Evolutionary conservation across 2,888 invertebrate genomes (phyloP).

Genomic region (Octodonta nipae): DNA sequence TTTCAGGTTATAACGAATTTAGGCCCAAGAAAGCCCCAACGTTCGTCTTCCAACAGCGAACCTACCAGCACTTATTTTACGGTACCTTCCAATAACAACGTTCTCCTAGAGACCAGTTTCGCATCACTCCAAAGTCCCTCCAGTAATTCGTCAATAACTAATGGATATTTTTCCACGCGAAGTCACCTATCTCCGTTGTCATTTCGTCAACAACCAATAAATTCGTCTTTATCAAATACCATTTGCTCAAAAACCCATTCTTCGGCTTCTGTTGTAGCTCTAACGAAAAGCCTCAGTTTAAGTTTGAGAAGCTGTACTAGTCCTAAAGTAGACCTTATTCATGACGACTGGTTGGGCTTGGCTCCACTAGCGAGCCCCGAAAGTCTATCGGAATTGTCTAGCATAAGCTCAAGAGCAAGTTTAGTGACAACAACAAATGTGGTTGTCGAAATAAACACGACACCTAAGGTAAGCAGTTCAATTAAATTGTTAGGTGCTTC

Average conservation of each 20-base stretch:
- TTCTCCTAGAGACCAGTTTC: constrained; percentile 64
- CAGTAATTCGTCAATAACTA: constrained; percentile 31
- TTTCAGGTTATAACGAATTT: constrained; percentile 60
- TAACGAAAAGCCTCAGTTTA: constrained; percentile 22
- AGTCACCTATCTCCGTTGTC: constrained; percentile 26
- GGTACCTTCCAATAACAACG: constrained; percentile 35
- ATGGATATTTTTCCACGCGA: constrained; percentile 30
- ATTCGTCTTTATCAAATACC: constrained; percentile 16
- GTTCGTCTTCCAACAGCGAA: constrained; percentile 35
- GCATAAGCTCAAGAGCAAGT: constrained; percentile 56
- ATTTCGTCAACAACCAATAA: not conserved
- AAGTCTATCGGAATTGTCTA: constrained; percentile 68
- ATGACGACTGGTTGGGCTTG: constrained; percentile 53
- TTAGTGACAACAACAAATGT: constrained; percentile 39
- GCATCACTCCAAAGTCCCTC: constrained; percentile 48
- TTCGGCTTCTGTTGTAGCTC: constrained; percentile 12
- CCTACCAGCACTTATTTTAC: constrained; percentile 17
- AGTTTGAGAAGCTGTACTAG: constrained; percentile 19
- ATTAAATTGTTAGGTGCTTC: no score
- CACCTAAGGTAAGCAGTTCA: constrained; percentile 21
- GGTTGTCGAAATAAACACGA: constrained; percentile 20
- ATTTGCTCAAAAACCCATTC: constrained; percentile 24
- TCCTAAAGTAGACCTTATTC: constrained; percentile 39
- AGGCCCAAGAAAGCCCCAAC: constrained; percentile 67
- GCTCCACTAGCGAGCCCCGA: constrained; percentile 75